Base-by-base conservation (phyloP, 2,797 vertebrate species). In the Rhinella marina region DNA sequence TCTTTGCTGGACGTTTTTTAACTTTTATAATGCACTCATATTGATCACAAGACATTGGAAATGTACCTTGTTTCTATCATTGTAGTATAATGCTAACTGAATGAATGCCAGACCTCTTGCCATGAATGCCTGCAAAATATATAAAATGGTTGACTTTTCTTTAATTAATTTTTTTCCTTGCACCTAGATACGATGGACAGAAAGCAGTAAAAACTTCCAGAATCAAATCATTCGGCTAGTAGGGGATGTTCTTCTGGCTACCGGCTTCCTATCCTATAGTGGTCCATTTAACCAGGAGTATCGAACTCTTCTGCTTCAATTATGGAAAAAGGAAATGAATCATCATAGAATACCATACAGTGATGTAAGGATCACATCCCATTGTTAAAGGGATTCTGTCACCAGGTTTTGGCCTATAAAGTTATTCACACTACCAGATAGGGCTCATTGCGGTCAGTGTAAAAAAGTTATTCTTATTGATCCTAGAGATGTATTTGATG, bases 201-300 rank as follows among this genome's bases (percentile, higher is more conserved):
- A 95, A 91, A 97, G 95, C 92, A 96, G 95, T 32, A 92, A 92
- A 62, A 93, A 89, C 21, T 96, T 97, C 88, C 95, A 96, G 92
- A 94, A 93, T 82, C 95, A 97, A 92, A 96, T 96, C 85, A 88
- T 70, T 54, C 89, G 94, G 87, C 91, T 97, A 90, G 96, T 97
- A 1, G 97, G 96, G 1, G 96, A 97, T 85, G 95, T 97, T 72
- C 93, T 97, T 56, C 91, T 97, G 90, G 94, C 95, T 52, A 95
- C 96, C 0, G 96, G 95, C 90, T 97, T 97, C 93, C 94, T 97
- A 50, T 97, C 96, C 52, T 97, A 97, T 1, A 93, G 95, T 50
- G 97, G 97, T 0, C 96, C 96, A 81, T 97, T 97, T 82, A 97
- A 97, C 93, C 96, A 97, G 91, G 96, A 97, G 90, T 97, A 95